Base-by-base conservation (phyloP, 2,797 vertebrate genomes). In the Danio albolineatus region DNA sequence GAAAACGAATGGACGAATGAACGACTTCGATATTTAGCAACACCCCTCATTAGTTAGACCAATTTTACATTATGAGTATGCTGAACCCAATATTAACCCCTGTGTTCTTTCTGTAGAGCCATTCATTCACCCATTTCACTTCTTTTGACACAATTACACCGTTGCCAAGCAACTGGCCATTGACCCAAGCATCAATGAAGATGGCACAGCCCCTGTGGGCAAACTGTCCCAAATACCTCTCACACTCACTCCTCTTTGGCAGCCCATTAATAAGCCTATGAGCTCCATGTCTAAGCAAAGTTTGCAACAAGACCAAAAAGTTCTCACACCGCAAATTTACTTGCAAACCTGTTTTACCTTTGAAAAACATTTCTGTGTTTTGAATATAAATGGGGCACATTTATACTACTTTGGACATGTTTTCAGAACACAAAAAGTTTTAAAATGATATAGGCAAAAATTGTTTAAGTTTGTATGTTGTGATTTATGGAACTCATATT, bases 151-250 rank as follows among this genome's bases (percentile, higher is more conserved):
- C 86, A 89, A 85, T 86, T 83, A 85, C 39, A 59, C 66, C 6
- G 56, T 91, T 57, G n/a, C 86, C 76, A 86, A 88, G 92, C 53
- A 67, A 88, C 84, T 0, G 66, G 84, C 79, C 69, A 81, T 82
- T 89, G 88, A 87, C 88, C 89, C n/a, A 56, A 69, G 73, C 44
- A 12, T n/a, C 13, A 48, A 73, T 82, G 79, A 82, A 76, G 78
- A 69, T 83, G 83, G 84, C 83, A 87, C 51, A 4, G 67, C 87
- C 88, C 84, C 85, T 39, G 43, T 76, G 84, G 85, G 80, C 77
- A 80, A 72, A 78, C 79, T 91, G 89, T 78, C 88, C 89, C 86
- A 90, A 80, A 88, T 90, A 85, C 65, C 53, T 0, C 0, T 21
- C 14, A 70, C 67, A 57, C 56, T 80, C 72, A 82, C 16, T 16